A percentile compares a stretch with the other conserved stretches of the same genome.
phyloP scores from a whole-genome alignment of 2,888 invertebrate genomes.

The Stenchaetothrips biformis region DNA sequence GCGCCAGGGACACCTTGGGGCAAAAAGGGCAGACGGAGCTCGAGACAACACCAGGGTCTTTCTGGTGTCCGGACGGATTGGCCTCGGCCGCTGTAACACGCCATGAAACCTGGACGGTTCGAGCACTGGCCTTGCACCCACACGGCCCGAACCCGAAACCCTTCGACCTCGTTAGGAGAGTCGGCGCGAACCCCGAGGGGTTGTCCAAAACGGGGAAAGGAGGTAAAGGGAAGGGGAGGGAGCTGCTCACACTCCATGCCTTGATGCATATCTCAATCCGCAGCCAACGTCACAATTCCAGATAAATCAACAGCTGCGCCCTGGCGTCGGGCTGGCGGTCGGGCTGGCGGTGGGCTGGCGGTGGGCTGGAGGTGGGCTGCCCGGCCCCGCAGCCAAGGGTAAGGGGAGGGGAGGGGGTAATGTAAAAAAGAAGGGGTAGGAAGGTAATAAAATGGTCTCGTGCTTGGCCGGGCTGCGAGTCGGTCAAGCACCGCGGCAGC shows the following conservation, averaged over 20 bases:
- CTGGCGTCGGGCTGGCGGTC: not conserved
- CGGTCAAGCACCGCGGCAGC: no score
- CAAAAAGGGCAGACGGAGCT: not conserved
- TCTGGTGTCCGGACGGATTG: not conserved
- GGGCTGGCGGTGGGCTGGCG: not conserved
- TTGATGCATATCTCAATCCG: not conserved
- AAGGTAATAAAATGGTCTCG: no score
- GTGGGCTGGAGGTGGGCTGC: not conserved
- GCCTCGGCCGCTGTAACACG: not conserved
- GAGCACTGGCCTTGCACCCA: no score
- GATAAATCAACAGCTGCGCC: conserved; percentile 14
- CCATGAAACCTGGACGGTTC: no score
- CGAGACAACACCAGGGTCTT: not conserved
- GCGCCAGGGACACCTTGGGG: not conserved
- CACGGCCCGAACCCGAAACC: no score
- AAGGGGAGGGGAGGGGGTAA: not conserved
- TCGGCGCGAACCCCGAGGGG: no score
- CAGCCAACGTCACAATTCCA: conserved; percentile 8
- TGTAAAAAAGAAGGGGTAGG: no score
- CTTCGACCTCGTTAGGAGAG: no score
- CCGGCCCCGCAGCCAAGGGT: no score
- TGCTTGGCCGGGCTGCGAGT: no score
- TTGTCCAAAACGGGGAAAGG: not conserved
- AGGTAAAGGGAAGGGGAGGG: not conserved
- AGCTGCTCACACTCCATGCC: not conserved